Conservation (phyloP, 2,797 vertebrate genomes). For the Zalophus californianus region DNA sequence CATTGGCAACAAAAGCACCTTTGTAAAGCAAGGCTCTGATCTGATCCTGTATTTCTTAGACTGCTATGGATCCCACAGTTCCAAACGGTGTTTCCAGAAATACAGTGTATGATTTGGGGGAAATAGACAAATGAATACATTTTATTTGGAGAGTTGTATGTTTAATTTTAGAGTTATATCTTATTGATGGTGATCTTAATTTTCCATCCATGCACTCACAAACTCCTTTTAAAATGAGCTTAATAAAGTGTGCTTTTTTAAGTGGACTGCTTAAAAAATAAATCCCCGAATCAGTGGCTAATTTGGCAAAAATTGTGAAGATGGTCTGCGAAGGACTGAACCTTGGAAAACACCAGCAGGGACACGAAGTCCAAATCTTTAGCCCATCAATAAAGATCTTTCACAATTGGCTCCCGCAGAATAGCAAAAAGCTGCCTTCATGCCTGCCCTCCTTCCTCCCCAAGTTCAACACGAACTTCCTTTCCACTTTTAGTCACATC, state of each 20-base stretch:
- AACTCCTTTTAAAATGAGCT: background rate
- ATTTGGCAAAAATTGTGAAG: background rate
- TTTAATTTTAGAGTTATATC: background rate
- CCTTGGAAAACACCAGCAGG: background rate
- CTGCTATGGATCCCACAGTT: background rate
- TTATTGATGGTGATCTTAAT: background rate
- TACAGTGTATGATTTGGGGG: background rate
- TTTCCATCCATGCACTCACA: background rate
- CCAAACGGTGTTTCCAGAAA: background rate
- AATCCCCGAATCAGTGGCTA: background rate
- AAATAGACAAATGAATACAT: background rate
- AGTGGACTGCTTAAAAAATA: background rate
- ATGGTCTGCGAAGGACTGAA: background rate
- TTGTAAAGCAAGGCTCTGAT: background rate
- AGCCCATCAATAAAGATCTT: background rate
- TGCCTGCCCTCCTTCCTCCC: background rate
- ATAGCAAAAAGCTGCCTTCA: background rate
- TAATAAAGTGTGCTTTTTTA: background rate
- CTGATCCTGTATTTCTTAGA: rapidly evolving
- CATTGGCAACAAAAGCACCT: background rate
- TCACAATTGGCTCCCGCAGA: background rate
- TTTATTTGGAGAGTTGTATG: background rate
- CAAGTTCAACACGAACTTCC: background rate
- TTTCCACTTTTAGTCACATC: background rate
- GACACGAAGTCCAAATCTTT: background rate